phyloP scores from a whole-genome alignment of 2,797 vertebrate species.

The Eulemur rubriventer region DNA sequence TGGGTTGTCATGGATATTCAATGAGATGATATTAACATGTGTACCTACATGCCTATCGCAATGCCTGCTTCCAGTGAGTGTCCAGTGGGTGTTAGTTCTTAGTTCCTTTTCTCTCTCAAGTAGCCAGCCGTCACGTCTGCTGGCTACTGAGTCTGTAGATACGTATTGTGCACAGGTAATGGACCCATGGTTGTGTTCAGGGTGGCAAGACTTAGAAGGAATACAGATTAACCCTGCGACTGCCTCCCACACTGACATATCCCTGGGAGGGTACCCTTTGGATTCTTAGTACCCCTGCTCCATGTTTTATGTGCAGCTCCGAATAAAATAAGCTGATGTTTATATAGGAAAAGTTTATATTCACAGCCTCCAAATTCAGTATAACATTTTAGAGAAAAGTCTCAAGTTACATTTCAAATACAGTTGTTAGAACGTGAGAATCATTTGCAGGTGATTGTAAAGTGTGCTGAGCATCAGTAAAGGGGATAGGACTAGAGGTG shows the following conservation, averaged over 20 bases:
- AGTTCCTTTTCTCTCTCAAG: background rate
- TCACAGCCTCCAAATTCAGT: background rate
- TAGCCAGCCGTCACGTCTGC: background rate
- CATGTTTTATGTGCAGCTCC: background rate
- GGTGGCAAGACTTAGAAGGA: background rate
- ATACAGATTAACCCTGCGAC: background rate
- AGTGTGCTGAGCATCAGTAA: background rate
- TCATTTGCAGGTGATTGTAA: background rate
- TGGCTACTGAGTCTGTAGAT: background rate
- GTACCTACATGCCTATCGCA: background rate
- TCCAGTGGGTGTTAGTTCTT: background rate
- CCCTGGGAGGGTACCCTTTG: background rate
- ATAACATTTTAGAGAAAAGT: constrained; percentile 13
- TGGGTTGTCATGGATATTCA: background rate
- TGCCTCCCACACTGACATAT: background rate
- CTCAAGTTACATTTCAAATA: background rate
- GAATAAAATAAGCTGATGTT: constrained; percentile 7
- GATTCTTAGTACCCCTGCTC: background rate
- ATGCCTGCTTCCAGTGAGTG: background rate
- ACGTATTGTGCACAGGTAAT: background rate
- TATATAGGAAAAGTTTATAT: background rate
- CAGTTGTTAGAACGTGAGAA: background rate
- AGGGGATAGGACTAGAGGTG: background rate
- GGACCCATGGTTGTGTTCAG: background rate
- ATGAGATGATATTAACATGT: background rate